Evolutionary conservation across 2,797 vertebrate species (phyloP), one percentile per base, ranked within the genome.

Genomic region (Taenioides sp.): DNA sequence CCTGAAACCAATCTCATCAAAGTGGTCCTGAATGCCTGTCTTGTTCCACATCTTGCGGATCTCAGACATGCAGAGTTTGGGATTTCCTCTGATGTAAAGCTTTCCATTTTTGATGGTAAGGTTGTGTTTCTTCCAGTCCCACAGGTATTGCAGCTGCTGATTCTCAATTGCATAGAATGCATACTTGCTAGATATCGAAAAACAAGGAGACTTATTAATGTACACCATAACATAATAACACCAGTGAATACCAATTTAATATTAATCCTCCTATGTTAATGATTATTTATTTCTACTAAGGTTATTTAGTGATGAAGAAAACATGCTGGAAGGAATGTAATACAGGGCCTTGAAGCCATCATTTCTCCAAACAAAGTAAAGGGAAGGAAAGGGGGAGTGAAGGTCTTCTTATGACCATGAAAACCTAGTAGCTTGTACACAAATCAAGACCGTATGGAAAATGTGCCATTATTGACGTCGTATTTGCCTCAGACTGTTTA

Each of bases 71-170:
- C 98, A 99, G 31, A 99, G 91, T 71, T 97, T 98, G 43, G 96
- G 97, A 88, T 99, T 99, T 83, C 94, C 95, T 2, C 95, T 93
- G 71, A 99, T 98, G 85, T 92, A 96, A 85, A 99, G 95, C 68
- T 96, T 98, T 52, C 98, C 98, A 0, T 91, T 79, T 65, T 88
- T 94, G 91, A 99, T 96, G 52, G 97, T 98, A 86, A 99, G 91
- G 89, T 98, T 98, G 86, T 98, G 98, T 81, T 96, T 96, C 76
- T 95, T 96, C 97, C 97, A 99, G 92, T 99, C 97, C 98, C 98
- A 99, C 2, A 99, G 94, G 70, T 97, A 96, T 93, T 99, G 97
- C 52, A 99, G 93, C 86, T 98, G 95, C 88, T 97, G 96, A 95
- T 99, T 99, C 89, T 98, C 96, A 18, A 97, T 91, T 4, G 96